Conservation (phyloP, 2,113 vertebrate genomes). For the Platichthys flesus region DNA sequence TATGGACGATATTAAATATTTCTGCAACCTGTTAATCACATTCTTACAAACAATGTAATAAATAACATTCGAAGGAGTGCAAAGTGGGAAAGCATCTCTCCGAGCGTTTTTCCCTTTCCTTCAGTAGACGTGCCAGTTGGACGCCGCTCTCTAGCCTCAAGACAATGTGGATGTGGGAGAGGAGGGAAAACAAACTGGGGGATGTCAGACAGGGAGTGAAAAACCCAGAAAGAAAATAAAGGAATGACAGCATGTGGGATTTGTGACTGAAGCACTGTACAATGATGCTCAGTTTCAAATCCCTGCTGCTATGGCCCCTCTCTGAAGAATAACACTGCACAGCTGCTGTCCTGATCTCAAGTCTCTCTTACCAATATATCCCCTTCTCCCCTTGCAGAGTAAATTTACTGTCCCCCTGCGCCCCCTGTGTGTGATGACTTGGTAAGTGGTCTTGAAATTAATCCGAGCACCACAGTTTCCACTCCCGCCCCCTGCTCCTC, state of each 20-base stretch:
- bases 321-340: slow-evolving; percentile 21
- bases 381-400: slow-evolving; percentile 36
- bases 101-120: background rate
- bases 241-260: background rate
- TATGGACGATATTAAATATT: background rate
- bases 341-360: slow-evolving; percentile 40
- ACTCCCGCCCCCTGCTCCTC: slow-evolving; percentile 26
- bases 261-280: slow-evolving; percentile 9
- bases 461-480: slow-evolving; percentile 58
- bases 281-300: slow-evolving; percentile 16
- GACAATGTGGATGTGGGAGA: slow-evolving; percentile 34
- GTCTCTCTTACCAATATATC: slow-evolving; percentile 34
- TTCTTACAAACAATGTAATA: background rate
- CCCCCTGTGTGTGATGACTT: slow-evolving; percentile 55
- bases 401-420: slow-evolving; percentile 54
- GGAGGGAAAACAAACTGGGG: slow-evolving; percentile 8
- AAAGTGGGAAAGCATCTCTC: slow-evolving; percentile 6
- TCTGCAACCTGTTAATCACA: background rate
- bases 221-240: background rate
- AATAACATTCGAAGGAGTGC: slow-evolving; percentile 2
- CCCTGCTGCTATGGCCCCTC: background rate
- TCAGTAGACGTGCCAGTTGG: slow-evolving; percentile 31
- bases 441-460: slow-evolving; percentile 71
- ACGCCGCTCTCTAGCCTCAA: slow-evolving; percentile 19
- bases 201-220: slow-evolving; percentile 15